Evolutionary conservation across 2,888 invertebrate genomes (phyloP).

Genomic region (Tenthredo amoena): DNA sequence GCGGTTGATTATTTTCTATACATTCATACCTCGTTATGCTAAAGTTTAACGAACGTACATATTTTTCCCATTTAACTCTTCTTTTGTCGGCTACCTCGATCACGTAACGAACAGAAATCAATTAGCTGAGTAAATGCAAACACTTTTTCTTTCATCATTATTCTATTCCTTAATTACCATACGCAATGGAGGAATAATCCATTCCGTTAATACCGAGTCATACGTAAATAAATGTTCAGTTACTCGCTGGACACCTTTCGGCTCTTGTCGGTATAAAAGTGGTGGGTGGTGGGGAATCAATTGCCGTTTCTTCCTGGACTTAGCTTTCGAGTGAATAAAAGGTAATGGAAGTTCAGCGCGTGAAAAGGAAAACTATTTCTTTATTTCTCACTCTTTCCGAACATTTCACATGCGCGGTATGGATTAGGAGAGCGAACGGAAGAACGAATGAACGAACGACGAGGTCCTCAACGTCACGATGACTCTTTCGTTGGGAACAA

Average conservation of each 20-base stretch:
- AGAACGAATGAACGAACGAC: background rate
- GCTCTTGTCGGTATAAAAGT: background rate
- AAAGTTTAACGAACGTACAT: background rate
- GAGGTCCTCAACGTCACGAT: conserved; percentile 1
- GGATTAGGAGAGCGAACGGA: background rate
- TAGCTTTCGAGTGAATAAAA: background rate
- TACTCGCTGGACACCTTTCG: conserved; percentile 12
- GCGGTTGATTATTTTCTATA: background rate
- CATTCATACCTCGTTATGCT: background rate
- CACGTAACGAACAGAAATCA: conserved; percentile 10
- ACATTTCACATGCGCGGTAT: background rate
- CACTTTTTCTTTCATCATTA: background rate
- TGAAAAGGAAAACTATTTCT: background rate
- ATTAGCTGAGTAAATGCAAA: conserved; percentile 20
- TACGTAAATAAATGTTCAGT: conserved; percentile 11
- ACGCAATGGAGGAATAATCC: conserved; percentile 24
- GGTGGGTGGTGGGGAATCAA: conserved; percentile 34
- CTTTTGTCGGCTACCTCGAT: background rate
- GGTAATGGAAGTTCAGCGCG: background rate
- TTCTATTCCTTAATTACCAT: background rate
- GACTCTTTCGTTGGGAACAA: conserved; percentile 19
- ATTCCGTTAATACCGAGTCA: background rate
- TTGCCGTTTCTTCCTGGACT: background rate
- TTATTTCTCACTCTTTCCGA: background rate
- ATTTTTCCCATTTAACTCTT: background rate